phyloP scores from a whole-genome alignment of 1,140 invertebrate species.

The Sycophila sp. region DNA sequence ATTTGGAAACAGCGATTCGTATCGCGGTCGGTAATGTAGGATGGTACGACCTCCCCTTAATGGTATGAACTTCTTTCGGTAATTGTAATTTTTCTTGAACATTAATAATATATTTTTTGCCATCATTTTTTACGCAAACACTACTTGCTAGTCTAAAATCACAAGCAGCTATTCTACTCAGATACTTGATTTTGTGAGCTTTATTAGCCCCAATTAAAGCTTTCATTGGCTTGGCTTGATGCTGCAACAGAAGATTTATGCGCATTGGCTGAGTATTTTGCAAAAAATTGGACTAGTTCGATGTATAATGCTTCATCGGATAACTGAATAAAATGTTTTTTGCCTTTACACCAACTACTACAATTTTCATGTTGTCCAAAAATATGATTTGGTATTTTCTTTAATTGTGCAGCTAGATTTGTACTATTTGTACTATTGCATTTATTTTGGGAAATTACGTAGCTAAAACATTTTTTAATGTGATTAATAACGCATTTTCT shows the following conservation, averaged over 20 bases:
- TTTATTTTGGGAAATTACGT: conserved; percentile 41
- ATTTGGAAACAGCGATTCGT: no score
- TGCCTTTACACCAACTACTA: conserved; percentile 33
- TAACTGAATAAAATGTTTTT: conserved; percentile 19
- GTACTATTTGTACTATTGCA: conserved; percentile 22
- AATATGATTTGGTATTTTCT: conserved; percentile 36
- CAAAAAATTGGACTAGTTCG: conserved; percentile 7
- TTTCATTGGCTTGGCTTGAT: conserved; percentile 32
- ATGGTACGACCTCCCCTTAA: no score
- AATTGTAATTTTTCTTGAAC: neutral
- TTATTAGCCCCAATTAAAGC: conserved; percentile 3
- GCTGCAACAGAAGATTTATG: conserved; percentile 32
- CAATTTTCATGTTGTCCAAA: conserved; percentile 41
- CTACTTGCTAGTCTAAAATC: neutral
- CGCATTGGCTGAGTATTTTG: conserved; percentile 24
- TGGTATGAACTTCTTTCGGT: neutral
- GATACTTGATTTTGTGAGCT: neutral
- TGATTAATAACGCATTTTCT: conserved; percentile 36
- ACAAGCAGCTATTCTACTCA: neutral
- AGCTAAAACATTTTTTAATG: conserved; percentile 42
- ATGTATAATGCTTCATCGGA: conserved; percentile 1
- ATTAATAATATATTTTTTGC: neutral
- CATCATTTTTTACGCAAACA: neutral
- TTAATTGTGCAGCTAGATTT: conserved; percentile 21
- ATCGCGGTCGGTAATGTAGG: no score